Conservation (phyloP, 2,113 vertebrate species). For the Chionomys nivalis region DNA sequence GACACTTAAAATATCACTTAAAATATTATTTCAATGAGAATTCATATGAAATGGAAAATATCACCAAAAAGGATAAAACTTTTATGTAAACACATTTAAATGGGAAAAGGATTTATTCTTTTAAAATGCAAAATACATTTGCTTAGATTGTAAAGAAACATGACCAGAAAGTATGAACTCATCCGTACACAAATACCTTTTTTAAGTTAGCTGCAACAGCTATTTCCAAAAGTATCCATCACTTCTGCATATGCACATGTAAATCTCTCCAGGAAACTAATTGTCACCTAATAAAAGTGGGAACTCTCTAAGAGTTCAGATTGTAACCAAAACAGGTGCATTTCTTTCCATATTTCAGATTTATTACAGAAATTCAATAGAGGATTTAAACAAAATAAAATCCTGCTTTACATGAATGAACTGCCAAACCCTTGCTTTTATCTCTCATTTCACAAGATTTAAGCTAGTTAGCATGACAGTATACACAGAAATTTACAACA, state of each 20-base stretch:
- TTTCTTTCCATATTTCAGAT: slow-evolving; percentile 31
- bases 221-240: slow-evolving; percentile 10
- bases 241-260: not conserved
- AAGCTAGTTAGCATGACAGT: not conserved
- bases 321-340: not conserved
- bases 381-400: slow-evolving; percentile 53
- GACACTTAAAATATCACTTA: slow-evolving; percentile 1
- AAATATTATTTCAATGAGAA: not conserved
- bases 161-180: slow-evolving; percentile 28
- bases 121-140: slow-evolving; percentile 19
- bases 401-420: slow-evolving; percentile 69
- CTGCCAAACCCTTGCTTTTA: slow-evolving; percentile 15
- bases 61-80: slow-evolving; percentile 13
- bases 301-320: slow-evolving; percentile 32
- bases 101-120: slow-evolving; percentile 44
- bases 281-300: not conserved
- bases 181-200: not conserved
- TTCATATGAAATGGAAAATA: slow-evolving; percentile 29
- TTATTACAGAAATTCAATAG: slow-evolving; percentile 58
- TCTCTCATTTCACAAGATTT: slow-evolving; percentile 19
- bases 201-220: not conserved
- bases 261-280: not conserved
- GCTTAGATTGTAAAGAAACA: slow-evolving; percentile 51
- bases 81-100: not conserved
- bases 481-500: slow-evolving; percentile 15